These are phyloP conservation scores for Chamaetylas fuelleborni DNA, from an alignment of 2,113 vertebrate genomes.

Conservation along the genomic window DNA sequence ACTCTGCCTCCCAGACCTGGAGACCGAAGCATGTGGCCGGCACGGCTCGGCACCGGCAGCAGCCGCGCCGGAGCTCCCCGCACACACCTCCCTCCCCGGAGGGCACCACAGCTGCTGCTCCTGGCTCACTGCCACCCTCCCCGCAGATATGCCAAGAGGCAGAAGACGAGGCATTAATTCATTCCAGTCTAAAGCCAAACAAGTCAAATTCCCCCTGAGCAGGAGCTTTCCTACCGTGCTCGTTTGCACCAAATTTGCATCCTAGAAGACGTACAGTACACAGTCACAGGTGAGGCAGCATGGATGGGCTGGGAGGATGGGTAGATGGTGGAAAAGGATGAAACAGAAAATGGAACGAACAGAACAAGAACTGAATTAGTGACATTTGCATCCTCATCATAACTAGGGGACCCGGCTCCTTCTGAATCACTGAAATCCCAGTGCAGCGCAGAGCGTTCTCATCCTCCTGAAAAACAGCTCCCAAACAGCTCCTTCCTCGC, in stretches of 20 bases:
- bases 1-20: background rate
- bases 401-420: background rate
- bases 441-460: background rate
- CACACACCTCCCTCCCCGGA: background rate
- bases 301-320: background rate
- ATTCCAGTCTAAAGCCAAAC: background rate
- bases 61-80: background rate
- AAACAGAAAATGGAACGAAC: background rate
- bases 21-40: background rate
- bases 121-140: background rate
- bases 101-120: background rate
- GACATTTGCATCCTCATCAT: background rate
- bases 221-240: background rate
- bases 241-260: background rate
- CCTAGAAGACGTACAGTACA: background rate
- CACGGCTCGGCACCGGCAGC: background rate
- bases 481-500: background rate
- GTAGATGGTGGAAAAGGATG: rapidly evolving
- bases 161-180: background rate
- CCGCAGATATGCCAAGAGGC: background rate
- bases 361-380: background rate
- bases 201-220: background rate
- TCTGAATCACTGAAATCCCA: background rate
- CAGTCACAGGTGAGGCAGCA: background rate
- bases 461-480: background rate